Conservation (phyloP, 2,888 invertebrate genomes). For the Stenotaenia linearis region DNA sequence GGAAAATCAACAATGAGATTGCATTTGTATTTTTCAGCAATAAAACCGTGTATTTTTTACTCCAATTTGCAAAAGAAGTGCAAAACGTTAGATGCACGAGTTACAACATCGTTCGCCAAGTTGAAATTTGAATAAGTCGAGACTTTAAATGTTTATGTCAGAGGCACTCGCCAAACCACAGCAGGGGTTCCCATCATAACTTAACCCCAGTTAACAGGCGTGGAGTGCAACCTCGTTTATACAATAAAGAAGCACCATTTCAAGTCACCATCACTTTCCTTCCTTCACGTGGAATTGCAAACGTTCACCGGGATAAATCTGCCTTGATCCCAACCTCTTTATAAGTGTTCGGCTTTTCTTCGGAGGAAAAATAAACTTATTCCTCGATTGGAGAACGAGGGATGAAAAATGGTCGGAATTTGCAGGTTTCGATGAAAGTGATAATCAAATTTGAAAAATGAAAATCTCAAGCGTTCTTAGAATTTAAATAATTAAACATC, state of each 20-base stretch:
- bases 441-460: background rate
- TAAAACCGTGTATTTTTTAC: background rate
- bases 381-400: background rate
- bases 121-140: conserved; percentile 20
- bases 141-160: conserved; percentile 21
- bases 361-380: background rate
- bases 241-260: conserved; percentile 20
- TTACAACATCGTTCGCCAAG: conserved; percentile 22
- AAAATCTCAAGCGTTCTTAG: background rate
- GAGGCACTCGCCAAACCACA: conserved; percentile 23
- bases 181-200: conserved; percentile 22
- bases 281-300: conserved; percentile 10
- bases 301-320: conserved; percentile 2
- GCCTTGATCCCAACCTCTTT: background rate
- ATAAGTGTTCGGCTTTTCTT: background rate
- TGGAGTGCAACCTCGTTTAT: conserved; percentile 20
- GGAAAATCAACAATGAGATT: background rate
- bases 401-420: background rate
- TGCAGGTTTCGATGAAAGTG: background rate
- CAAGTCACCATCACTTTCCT: conserved; percentile 21
- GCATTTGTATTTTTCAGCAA: background rate
- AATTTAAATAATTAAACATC: too few species aligned
- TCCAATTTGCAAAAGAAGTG: background rate
- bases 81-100: background rate
- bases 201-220: conserved; percentile 26